Conservation (phyloP, 2,888 invertebrate genomes). For the Leptinotarsa peninsularis region DNA sequence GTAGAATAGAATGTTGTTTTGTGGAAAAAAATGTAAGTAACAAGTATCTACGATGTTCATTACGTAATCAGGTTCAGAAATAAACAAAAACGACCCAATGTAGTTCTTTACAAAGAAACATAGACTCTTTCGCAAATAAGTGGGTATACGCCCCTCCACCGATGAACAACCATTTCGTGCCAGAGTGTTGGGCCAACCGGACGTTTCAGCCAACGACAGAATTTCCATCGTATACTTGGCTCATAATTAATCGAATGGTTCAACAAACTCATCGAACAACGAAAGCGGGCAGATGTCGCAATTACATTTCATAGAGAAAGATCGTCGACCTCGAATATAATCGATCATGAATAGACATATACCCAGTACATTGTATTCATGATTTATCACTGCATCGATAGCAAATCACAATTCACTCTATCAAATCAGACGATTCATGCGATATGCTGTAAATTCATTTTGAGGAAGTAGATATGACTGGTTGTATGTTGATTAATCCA, state of each 20-base stretch:
- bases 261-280: background rate
- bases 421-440: background rate
- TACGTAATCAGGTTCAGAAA: too few relatives aligned
- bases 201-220: background rate
- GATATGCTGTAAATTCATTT: background rate
- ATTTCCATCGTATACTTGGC: too few relatives aligned
- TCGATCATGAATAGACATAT: background rate
- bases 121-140: too few relatives aligned
- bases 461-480: background rate
- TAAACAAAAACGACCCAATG: too few relatives aligned
- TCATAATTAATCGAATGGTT: background rate
- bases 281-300: background rate
- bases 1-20: too few relatives aligned
- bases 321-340: background rate
- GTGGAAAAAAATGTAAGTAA: too few relatives aligned
- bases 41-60: too few relatives aligned
- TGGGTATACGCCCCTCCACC: background rate
- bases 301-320: background rate
- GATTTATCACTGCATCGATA: background rate
- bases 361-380: background rate
- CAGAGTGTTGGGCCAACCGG: background rate
- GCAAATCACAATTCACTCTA: constrained; percentile 1
- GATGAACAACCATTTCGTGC: background rate
- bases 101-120: too few relatives aligned
- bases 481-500: background rate